Evolutionary conservation across 2,888 invertebrate species (phyloP).

Genomic region (Lobophora halterata): DNA sequence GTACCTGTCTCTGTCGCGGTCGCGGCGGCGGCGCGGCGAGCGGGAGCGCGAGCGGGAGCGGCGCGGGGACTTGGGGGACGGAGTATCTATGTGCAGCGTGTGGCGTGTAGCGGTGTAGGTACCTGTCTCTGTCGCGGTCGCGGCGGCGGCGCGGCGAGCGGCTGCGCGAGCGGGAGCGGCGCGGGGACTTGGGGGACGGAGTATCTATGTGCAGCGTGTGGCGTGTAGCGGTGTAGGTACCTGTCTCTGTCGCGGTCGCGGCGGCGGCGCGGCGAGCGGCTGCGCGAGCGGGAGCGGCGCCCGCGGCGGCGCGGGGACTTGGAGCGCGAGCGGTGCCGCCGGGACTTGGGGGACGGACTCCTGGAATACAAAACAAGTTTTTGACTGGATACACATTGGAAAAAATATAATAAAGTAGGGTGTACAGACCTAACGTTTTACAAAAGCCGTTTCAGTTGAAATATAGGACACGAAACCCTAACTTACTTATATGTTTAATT

Average conservation of each 20-base stretch:
- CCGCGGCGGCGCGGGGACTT: conserved; percentile 61
- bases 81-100: too few relatives aligned
- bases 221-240: conserved; percentile 1
- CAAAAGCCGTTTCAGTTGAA: too few relatives aligned
- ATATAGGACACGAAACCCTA: too few relatives aligned
- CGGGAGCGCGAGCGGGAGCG: neutral
- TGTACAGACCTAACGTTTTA: too few relatives aligned
- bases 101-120: neutral
- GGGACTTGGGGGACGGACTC: conserved; percentile 69
- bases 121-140: conserved; percentile 17
- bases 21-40: conserved; percentile 64
- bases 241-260: conserved; percentile 37
- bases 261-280: conserved; percentile 62
- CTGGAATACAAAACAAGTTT: conserved; percentile 31
- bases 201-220: too few relatives aligned
- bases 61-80: too few relatives aligned
- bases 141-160: conserved; percentile 68
- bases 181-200: conserved; percentile 80
- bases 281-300: conserved; percentile 33
- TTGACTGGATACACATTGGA: too few relatives aligned
- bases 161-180: conserved; percentile 38
- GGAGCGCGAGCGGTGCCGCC: conserved; percentile 83
- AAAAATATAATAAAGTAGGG: too few relatives aligned
- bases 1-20: conserved; percentile 30
- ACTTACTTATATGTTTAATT: too few relatives aligned